Evolutionary conservation across 2,113 vertebrate species (phyloP), one percentile per base, ranked within the genome.

Genomic region (Gnathonemus echidnorhynchus): DNA sequence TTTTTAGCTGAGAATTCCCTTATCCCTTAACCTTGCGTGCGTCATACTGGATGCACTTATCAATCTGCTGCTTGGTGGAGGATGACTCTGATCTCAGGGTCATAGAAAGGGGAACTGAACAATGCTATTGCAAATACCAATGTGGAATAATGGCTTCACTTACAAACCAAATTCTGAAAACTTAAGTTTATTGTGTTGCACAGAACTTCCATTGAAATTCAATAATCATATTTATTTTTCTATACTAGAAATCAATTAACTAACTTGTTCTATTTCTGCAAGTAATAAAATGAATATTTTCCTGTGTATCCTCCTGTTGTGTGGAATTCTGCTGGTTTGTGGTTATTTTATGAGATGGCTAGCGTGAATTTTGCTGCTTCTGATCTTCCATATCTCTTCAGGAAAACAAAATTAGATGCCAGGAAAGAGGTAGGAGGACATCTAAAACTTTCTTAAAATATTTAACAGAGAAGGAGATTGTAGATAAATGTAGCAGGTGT

Each of bases 271-370:
- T 31, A 17, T 80, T 80, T 80, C 74, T 80, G 74, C 35, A 80
- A 42, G 74, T 80, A 80, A 80, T 80, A 80, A 80, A 80, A 80
- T 80, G 74, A 42, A 42, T 80, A 80, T 80, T 80, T 80, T 80
- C 35, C 35, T 80, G 74, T 42, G 35, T 42, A 6, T 3, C 74
- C 35, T 19, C 31, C 35, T 80, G 74, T 80, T 42, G 74, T 80
- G 74, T 80, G 35, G 74, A 42, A 35, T 42, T 13, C 62, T 42
- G 74, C 35, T 42, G 35, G 13, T 77, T 6, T 77, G 27, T 77
- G 70, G 35, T 19, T 42, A 8, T 21, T 39, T 80, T 42, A 13
- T 77, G 17, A 80, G 35, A 5, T 7, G 11, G 35, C 74, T 42
- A 42, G 35, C 27, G 1, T 31, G 74, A 42, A 42, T 42, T 80